Evolutionary conservation across 1,140 invertebrate genomes (phyloP).

Genomic region (Globodera rostochiensis): DNA sequence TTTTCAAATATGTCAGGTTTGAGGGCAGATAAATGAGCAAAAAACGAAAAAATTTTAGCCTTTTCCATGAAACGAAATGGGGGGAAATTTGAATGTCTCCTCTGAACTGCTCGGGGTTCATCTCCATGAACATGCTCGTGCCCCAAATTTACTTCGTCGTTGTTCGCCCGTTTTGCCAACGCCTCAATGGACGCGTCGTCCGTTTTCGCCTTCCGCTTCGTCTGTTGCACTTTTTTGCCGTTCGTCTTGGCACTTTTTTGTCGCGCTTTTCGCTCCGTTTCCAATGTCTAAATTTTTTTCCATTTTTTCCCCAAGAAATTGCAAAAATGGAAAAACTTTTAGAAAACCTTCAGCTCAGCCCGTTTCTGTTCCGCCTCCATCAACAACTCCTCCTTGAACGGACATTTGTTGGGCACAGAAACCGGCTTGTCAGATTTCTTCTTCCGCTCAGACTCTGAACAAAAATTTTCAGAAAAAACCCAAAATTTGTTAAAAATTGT

Average conservation of each 20-base stretch:
- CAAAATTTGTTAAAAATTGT: background rate
- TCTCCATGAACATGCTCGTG: no score
- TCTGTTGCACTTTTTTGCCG: background rate
- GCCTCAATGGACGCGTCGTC: background rate
- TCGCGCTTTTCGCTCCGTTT: slow-evolving; percentile 19
- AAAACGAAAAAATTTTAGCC: no score
- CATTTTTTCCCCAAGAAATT: no score
- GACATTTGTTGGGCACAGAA: slow-evolving; percentile 67
- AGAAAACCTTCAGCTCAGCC: slow-evolving; percentile 39
- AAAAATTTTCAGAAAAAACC: background rate
- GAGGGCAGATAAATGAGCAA: no score
- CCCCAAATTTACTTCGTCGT: no score
- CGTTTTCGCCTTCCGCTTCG: background rate
- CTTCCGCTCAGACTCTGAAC: slow-evolving; percentile 12
- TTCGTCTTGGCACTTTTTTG: background rate
- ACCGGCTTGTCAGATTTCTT: slow-evolving; percentile 60
- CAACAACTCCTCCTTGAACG: slow-evolving; percentile 67
- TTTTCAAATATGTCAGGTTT: no score
- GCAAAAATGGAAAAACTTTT: background rate
- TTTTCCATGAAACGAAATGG: no score
- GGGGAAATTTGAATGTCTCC: no score
- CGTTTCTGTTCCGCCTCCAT: slow-evolving; percentile 65
- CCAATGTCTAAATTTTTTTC: slow-evolving; percentile 18
- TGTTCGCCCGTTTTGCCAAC: no score
- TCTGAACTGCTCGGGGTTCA: no score